Conservation (phyloP, 2,113 vertebrate species). For the Chaetura pelagica region DNA sequence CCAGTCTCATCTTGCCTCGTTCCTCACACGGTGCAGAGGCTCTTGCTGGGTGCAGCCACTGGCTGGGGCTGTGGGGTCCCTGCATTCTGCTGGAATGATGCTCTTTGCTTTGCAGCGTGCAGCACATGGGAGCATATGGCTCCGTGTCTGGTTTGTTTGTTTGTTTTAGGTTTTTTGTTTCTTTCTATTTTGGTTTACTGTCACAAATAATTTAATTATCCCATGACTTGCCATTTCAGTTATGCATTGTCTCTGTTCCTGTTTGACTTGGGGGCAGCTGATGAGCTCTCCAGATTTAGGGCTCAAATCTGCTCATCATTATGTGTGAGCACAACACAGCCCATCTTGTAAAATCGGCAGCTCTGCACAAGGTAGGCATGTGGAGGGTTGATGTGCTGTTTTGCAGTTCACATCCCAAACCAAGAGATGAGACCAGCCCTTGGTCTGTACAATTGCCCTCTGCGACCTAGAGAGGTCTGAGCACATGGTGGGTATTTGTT, state of each 20-base stretch:
- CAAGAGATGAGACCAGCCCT: neutral
- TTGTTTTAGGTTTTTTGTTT: slow-evolving; percentile 72
- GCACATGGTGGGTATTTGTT: fast-evolving
- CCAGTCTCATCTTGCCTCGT: fast-evolving
- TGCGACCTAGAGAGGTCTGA: neutral
- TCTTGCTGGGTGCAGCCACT: fast-evolving
- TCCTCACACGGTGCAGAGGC: fast-evolving
- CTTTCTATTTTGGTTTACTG: slow-evolving; percentile 76
- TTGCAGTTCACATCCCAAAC: neutral
- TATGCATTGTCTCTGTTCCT: slow-evolving; percentile 74
- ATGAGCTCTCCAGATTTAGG: slow-evolving; percentile 69
- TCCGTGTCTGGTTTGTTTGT: slow-evolving; percentile 72
- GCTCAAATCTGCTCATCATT: slow-evolving; percentile 64
- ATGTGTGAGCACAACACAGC: slow-evolving; percentile 23
- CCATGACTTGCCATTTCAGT: slow-evolving; percentile 71
- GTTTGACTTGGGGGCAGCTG: slow-evolving; percentile 72
- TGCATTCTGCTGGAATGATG: neutral
- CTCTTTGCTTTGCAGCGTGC: neutral
- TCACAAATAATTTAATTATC: slow-evolving; percentile 78
- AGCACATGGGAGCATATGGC: slow-evolving; percentile 65
- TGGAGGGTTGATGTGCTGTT: neutral
- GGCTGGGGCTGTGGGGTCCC: neutral
- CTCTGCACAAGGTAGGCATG: neutral
- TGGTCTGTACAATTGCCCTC: fast-evolving
- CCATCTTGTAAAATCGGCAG: neutral